These are phyloP conservation scores for Rhogogaster chlorosoma DNA, from an alignment of 2,888 invertebrate genomes.

Conservation along the genomic window DNA sequence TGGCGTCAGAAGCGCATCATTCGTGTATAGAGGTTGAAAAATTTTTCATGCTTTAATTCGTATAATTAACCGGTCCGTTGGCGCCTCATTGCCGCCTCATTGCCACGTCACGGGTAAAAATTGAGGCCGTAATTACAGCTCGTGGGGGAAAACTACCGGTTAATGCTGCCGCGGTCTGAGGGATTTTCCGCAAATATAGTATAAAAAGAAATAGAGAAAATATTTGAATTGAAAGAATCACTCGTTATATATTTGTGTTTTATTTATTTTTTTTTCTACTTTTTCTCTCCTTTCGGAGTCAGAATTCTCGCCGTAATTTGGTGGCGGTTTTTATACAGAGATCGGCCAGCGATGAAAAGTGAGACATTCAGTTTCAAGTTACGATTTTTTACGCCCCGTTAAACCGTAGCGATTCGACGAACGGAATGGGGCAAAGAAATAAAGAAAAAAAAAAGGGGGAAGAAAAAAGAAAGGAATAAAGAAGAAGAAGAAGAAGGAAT, in stretches of 20 bases:
- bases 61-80: constrained; percentile 48
- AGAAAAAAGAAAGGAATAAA: constrained; percentile 25
- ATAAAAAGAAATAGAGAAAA: background rate
- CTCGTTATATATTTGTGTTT: background rate
- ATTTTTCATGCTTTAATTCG: constrained; percentile 46
- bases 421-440: background rate
- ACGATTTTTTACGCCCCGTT: constrained; percentile 39
- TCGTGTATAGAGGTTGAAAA: background rate
- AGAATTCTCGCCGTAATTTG: background rate
- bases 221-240: background rate
- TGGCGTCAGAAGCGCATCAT: background rate
- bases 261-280: background rate
- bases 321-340: background rate
- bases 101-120: constrained; percentile 46
- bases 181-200: background rate
- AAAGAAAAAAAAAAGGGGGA: background rate
- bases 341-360: constrained; percentile 39
- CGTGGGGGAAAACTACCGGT: constrained; percentile 9
- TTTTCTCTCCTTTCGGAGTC: background rate
- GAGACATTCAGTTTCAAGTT: constrained; percentile 46
- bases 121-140: constrained; percentile 35
- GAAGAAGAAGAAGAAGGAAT: constrained; percentile 53
- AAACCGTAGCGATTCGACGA: constrained; percentile 13
- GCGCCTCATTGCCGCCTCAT: constrained; percentile 47
- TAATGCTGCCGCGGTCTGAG: background rate